Percentiles rank a stretch among this genome's conserved stretches.
These are phyloP conservation scores for Guaruba guarouba DNA, from an alignment of 2,113 vertebrate species.

Conservation along the genomic window DNA sequence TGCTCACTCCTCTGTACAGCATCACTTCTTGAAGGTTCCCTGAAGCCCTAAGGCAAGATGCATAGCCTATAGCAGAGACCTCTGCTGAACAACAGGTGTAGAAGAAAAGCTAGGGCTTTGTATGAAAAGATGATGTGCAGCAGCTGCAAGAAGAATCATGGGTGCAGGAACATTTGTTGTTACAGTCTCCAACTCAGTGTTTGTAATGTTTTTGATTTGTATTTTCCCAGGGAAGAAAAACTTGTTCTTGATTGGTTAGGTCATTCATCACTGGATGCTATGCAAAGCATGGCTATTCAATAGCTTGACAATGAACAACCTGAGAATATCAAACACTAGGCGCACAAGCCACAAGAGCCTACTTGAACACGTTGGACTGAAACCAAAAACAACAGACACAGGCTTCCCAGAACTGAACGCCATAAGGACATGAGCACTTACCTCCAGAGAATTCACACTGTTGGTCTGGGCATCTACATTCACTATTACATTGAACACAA, in stretches of 20 bases:
- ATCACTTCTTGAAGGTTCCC: neutral
- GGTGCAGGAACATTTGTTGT: neutral
- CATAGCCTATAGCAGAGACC: neutral
- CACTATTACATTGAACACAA: neutral
- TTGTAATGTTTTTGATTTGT: neutral
- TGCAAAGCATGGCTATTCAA: neutral
- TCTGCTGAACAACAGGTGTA: neutral
- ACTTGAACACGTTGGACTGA: neutral
- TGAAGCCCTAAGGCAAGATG: neutral
- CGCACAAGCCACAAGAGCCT: rapidly evolving
- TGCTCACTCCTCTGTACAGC: neutral
- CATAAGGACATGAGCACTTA: neutral
- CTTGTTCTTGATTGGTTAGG: neutral
- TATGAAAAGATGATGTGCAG: neutral
- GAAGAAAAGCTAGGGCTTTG: neutral
- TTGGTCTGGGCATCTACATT: neutral
- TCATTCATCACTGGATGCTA: rapidly evolving
- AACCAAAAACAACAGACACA: neutral
- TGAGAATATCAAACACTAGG: neutral
- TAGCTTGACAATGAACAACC: neutral
- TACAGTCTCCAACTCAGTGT: neutral
- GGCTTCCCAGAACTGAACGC: neutral
- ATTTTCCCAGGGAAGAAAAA: neutral
- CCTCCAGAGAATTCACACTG: neutral
- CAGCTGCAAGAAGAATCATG: neutral